These are phyloP conservation scores for Thunnus maccoyii DNA, from an alignment of 2,113 vertebrate genomes.

Conservation along the genomic window DNA sequence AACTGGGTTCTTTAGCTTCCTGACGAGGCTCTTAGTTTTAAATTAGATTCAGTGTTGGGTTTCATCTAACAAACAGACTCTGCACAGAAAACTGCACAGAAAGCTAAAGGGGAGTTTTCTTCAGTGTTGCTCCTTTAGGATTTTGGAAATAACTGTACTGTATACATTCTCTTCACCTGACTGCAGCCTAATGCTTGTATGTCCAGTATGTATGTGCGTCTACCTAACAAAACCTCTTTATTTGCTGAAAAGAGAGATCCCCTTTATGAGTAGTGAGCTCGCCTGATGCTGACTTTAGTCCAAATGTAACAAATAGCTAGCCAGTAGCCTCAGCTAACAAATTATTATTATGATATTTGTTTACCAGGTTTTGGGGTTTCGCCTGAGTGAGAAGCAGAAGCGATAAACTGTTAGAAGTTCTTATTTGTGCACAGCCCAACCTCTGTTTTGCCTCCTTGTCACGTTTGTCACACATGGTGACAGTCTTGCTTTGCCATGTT, in stretches of 20 bases:
- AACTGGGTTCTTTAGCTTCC: constrained; percentile 23
- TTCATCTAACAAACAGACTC: constrained; percentile 16
- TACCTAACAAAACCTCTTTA: constrained; percentile 24
- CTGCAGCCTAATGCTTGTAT: constrained; percentile 52
- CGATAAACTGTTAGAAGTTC: constrained; percentile 17
- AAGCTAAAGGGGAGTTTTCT: neutral
- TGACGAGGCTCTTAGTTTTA: constrained; percentile 32
- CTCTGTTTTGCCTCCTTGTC: constrained; percentile 33
- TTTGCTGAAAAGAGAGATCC: constrained; percentile 39
- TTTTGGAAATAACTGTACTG: constrained; percentile 54
- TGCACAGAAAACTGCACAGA: constrained; percentile 2
- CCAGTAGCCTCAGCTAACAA: constrained; percentile 48
- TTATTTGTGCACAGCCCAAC: constrained; percentile 24
- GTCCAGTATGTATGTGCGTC: constrained; percentile 41
- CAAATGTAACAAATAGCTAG: constrained; percentile 43
- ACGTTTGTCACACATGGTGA: neutral
- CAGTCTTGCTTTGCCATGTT: constrained; percentile 31
- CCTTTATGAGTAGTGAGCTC: constrained; percentile 16
- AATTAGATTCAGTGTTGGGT: constrained; percentile 7
- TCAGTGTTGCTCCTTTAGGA: constrained; percentile 19
- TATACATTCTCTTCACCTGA: constrained; percentile 38
- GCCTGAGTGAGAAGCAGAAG: constrained; percentile 23
- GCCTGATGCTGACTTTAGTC: constrained; percentile 3
- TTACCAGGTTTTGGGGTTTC: neutral
- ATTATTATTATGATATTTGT: neutral